These are phyloP conservation scores for Drosophila merina DNA, from an alignment of 2,888 invertebrate genomes.

Conservation along the genomic window DNA sequence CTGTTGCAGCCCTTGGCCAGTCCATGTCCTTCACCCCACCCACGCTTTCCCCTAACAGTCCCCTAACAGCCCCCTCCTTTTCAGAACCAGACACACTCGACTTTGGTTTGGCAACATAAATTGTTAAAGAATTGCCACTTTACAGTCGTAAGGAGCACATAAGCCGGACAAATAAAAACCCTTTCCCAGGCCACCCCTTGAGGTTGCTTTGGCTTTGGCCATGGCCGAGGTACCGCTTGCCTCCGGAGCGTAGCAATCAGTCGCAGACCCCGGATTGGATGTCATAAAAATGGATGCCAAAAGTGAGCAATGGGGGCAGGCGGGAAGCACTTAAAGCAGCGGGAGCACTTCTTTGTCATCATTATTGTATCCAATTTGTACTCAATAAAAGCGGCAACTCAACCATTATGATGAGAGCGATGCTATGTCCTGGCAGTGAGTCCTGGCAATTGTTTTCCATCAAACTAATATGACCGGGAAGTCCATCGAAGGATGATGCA, in stretches of 20 bases:
- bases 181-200: slow-evolving; percentile 25
- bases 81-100: slow-evolving; percentile 45
- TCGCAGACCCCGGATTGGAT: slow-evolving; percentile 45
- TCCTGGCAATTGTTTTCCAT: slow-evolving; percentile 37
- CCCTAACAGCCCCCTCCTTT: slow-evolving; percentile 3
- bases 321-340: slow-evolving; percentile 1
- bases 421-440: slow-evolving; percentile 17
- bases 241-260: slow-evolving; percentile 32
- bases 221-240: not conserved
- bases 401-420: slow-evolving; percentile 29
- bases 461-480: slow-evolving; percentile 18
- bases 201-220: slow-evolving; percentile 3
- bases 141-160: slow-evolving; percentile 77
- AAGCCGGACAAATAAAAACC: slow-evolving; percentile 72
- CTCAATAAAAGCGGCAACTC: slow-evolving; percentile 42
- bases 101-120: slow-evolving; percentile 76
- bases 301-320: slow-evolving; percentile 31
- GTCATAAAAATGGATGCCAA: slow-evolving; percentile 47
- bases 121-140: slow-evolving; percentile 81
- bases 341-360: slow-evolving; percentile 36
- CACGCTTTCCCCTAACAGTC: slow-evolving; percentile 16
- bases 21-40: not conserved
- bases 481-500: slow-evolving; percentile 32
- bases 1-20: slow-evolving; percentile 57
- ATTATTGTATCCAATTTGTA: slow-evolving; percentile 47